Conservation (phyloP, 2,113 vertebrate species). For the Promerops cafer region DNA sequence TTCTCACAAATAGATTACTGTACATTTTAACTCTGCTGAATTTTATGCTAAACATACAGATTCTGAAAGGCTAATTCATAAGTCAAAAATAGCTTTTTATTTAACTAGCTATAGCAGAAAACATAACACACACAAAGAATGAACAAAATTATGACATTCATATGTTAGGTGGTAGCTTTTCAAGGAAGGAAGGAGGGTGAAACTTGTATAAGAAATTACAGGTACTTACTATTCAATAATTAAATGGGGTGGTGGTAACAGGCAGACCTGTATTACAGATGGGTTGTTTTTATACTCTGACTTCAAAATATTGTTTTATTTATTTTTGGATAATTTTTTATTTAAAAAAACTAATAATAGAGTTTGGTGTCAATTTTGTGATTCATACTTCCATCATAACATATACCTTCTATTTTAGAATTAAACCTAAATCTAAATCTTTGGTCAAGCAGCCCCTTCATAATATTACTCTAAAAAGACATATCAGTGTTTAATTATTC, state of each 20-base stretch:
- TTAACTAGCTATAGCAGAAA: background rate
- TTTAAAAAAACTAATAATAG: background rate
- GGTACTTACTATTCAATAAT: background rate
- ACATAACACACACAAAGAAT: background rate
- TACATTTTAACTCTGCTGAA: background rate
- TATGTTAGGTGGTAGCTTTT: background rate
- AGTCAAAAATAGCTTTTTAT: background rate
- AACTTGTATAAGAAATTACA: background rate
- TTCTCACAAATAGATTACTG: background rate
- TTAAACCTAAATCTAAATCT: background rate
- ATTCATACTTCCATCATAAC: background rate
- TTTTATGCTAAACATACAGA: background rate
- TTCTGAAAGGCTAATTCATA: background rate
- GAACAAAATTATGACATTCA: background rate
- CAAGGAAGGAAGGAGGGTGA: background rate
- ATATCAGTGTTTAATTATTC: background rate
- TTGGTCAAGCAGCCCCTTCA: background rate
- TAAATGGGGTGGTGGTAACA: background rate
- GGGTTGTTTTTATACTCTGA: background rate
- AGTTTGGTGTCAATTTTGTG: background rate
- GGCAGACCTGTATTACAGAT: background rate
- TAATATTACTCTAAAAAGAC: background rate
- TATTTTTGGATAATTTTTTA: background rate
- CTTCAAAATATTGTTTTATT: background rate
- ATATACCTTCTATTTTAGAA: background rate